Evolutionary conservation across 1,140 invertebrate species (phyloP).

Genomic region (Megathymus violae): DNA sequence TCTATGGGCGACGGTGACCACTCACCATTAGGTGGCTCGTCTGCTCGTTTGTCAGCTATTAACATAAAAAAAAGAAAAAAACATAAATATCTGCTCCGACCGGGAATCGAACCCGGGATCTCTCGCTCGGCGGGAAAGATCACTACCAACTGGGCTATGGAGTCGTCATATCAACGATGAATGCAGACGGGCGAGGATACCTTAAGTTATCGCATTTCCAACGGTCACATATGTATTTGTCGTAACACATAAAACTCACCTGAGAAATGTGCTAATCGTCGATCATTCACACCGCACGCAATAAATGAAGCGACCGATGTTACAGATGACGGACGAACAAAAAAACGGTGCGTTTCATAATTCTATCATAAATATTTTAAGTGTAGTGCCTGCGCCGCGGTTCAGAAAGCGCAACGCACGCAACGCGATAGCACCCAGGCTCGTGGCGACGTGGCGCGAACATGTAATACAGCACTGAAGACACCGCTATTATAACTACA

Average conservation of each 20-base stretch:
- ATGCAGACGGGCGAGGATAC: too few species aligned
- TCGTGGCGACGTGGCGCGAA: conserved; percentile 6
- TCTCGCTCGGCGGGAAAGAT: too few species aligned
- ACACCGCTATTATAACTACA: not conserved
- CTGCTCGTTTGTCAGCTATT: too few species aligned
- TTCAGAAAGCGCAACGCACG: conserved; percentile 72
- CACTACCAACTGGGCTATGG: too few species aligned
- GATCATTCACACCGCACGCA: conserved; percentile 41
- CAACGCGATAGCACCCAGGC: conserved; percentile 30
- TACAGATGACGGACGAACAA: conserved; percentile 24
- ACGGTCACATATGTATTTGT: conserved; percentile 13
- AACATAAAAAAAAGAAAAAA: too few species aligned
- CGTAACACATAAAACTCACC: conserved; percentile 15
- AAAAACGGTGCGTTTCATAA: conserved; percentile 51
- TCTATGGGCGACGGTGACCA: too few species aligned
- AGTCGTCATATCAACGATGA: too few species aligned
- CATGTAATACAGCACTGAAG: not conserved
- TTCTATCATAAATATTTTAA: conserved; percentile 45
- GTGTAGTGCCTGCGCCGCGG: conserved; percentile 38
- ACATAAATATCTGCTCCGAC: too few species aligned
- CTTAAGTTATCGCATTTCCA: conserved; percentile 3
- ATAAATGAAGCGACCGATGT: conserved; percentile 41
- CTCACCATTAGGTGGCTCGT: too few species aligned
- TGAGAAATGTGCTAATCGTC: conserved; percentile 26
- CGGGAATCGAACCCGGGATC: too few species aligned